These are phyloP conservation scores for Sogatella furcifera DNA, from an alignment of 1,140 invertebrate genomes.

Conservation along the genomic window DNA sequence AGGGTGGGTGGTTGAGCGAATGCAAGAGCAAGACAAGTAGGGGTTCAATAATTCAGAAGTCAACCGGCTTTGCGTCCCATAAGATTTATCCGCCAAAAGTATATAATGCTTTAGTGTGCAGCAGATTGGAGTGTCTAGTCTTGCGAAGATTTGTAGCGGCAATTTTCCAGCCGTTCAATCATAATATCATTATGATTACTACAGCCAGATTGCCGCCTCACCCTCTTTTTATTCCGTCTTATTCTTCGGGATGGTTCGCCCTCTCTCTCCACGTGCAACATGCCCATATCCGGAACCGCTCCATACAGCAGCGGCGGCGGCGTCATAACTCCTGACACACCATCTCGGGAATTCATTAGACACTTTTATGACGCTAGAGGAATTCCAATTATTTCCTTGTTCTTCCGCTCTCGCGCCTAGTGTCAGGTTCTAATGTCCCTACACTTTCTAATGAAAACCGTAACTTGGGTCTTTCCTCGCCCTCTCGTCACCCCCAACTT, in stretches of 20 bases:
- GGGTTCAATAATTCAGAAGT: slow-evolving; percentile 2
- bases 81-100: slow-evolving; percentile 3
- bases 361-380: slow-evolving; percentile 1
- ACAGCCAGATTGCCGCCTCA: background rate
- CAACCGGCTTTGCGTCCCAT: slow-evolving; percentile 1
- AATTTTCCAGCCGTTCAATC: background rate
- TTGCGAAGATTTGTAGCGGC: slow-evolving; percentile 1
- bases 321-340: slow-evolving; percentile 3
- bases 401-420: background rate
- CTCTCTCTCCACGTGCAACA: no score
- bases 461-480: background rate
- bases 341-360: slow-evolving; percentile 2
- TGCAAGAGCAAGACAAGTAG: no score
- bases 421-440: slow-evolving; percentile 1
- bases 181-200: slow-evolving; percentile 2
- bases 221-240: no score
- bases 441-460: background rate
- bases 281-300: no score
- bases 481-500: background rate
- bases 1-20: background rate
- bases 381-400: slow-evolving; percentile 4
- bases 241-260: no score
- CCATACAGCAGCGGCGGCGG: background rate
- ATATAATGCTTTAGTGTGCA: background rate
- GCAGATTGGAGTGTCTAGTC: slow-evolving; percentile 2